Evolutionary conservation across 2,113 vertebrate species (phyloP), one percentile per base, ranked within the genome.

Genomic region (Phylloscopus trochiloides): DNA sequence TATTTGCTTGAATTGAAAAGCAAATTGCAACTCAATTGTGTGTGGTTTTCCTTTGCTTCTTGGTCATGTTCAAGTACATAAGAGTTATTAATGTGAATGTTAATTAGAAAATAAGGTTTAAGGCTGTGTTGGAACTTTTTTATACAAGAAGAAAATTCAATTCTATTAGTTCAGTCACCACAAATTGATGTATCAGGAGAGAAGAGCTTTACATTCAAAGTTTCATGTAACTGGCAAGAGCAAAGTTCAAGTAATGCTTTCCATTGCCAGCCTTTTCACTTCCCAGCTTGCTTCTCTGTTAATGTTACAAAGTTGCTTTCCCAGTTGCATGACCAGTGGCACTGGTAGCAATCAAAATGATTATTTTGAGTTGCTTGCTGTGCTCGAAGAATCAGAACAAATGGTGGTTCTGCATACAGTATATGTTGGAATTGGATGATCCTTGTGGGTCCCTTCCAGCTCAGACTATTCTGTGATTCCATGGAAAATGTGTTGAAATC

Each of bases 1-100:
- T 74, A n/a, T 94, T 90, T 93, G 74, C n/a, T 76, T 67, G 78
- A 92, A 80, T 74, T 80, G 34, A 77, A 90, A 83, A 93, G 40
- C 65, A 90, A 77, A 86, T 71, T 86, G 55, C 72, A 80, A 5
- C 52, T 90, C 1, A 2, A 31, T 21, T 20, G 61, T 68, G 17
- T 31, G 38, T 38, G 70, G 40, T 72, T 89, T 55, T 55, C 7
- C 3, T 79, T 88, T 93, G 32, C 67, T 73, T 59, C 59, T 43
- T 38, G n/a, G 25, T 68, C 32, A 4, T 82, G 15, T 88, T 94
- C 51, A 76, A 66, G 62, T 34, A 34, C 17, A 0, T 12, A 51
- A 52, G 18, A 24, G 43, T 85, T 84, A 18, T 61, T 52, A 48
- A 28, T 18, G 29, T 52, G 36, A 51, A 22, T 68, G 20, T 42